These are phyloP conservation scores for Protosalanx chinensis DNA, from an alignment of 2,797 vertebrate genomes.

Conservation along the genomic window DNA sequence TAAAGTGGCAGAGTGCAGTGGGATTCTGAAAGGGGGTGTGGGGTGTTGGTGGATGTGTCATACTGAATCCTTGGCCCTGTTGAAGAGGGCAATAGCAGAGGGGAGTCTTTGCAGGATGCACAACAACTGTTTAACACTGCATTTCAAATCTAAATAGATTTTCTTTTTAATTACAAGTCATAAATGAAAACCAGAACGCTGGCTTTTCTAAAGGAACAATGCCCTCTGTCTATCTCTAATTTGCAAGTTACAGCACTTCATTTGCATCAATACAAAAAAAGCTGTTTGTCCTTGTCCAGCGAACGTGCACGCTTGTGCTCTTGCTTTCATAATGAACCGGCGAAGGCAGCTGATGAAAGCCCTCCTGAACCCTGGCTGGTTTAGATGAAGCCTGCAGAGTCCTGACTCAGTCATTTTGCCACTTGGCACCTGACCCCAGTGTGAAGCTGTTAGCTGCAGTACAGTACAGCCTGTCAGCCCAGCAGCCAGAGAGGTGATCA, in stretches of 20 bases:
- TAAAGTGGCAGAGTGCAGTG: too few species aligned
- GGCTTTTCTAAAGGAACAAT: not conserved
- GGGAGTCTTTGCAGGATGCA: slow-evolving; percentile 14
- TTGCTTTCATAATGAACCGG: slow-evolving; percentile 27
- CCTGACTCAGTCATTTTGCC: slow-evolving; percentile 8
- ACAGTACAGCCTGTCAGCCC: slow-evolving; percentile 6
- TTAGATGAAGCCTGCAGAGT: not conserved
- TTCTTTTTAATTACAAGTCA: not conserved
- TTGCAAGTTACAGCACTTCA: not conserved
- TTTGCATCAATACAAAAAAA: too few species aligned
- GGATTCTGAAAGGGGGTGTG: too few species aligned
- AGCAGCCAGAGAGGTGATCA: not conserved
- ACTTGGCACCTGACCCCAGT: slow-evolving; percentile 9
- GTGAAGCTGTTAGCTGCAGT: not conserved
- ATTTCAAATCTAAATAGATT: too few species aligned
- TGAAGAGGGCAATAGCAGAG: too few species aligned
- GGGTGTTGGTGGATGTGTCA: too few species aligned
- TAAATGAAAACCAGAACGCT: not conserved
- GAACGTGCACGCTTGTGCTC: not conserved
- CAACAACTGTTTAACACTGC: not conserved
- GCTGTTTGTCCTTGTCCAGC: not conserved
- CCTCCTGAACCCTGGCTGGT: not conserved
- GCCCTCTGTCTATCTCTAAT: not conserved
- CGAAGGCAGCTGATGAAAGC: slow-evolving; percentile 3
- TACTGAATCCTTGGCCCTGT: too few species aligned